Evolutionary conservation across 2,797 vertebrate genomes (phyloP), one percentile per base, ranked within the genome.

Genomic region (Pseudopleuronectes americanus): DNA sequence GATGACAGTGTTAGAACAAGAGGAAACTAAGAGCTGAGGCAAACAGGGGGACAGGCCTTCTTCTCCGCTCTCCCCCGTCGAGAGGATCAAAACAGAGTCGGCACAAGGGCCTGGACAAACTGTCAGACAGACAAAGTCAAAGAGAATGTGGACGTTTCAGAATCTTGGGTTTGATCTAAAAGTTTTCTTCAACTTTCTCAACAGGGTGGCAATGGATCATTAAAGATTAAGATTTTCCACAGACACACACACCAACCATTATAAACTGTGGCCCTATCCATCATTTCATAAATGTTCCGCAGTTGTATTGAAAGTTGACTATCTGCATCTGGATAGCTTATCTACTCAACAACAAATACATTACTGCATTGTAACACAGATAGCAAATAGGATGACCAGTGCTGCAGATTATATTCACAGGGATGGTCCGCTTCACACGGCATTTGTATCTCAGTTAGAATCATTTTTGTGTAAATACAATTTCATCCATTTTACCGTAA

Each of bases 1-100:
- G 75, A 74, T 58, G 83, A 82, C 77, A 84, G 67, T 52, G 71
- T 23, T 71, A 84, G 69, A 65, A 67, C 71, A 68, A 67, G 43
- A 45, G 55, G 72, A 83, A 86, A 76, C 64, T 74, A 54, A 48
- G 48, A 74, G 59, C 60, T 2, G 68, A 83, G 58, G 58, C 57
- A 65, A 68, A 62, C 4, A 64, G 66, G 38, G 53, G 51, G 49
- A 65, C 14, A 1, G 13, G 57, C 59, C 65, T 60, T 24, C 19
- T 36, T 23, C 17, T 31, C 10, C 19, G 12, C 24, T 57, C 4
- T 16, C 7, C 16, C n/a, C 63, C 8, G 4, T 53, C 52, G 17
- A 74, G 48, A 54, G 28, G 17, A 64, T 59, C 41, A 23, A 66
- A 66, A 51, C 24, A 55, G n/a, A 36, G 31, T 60, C 36, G 17